These are phyloP conservation scores for Edolisoma coerulescens DNA, from an alignment of 2,113 vertebrate species.

Conservation along the genomic window DNA sequence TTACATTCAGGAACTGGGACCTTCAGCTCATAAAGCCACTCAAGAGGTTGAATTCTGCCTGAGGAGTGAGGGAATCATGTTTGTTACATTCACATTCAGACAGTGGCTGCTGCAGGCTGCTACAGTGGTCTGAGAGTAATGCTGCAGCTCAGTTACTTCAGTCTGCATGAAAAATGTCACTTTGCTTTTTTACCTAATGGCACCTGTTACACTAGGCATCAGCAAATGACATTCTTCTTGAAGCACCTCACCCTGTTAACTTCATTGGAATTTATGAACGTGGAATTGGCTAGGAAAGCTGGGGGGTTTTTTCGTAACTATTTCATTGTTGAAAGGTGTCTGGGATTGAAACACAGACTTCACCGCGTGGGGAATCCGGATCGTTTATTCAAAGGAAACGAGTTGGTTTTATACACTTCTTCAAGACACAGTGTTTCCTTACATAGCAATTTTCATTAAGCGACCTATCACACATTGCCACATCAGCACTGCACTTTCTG, in stretches of 20 bases:
- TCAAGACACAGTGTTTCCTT: too few species aligned
- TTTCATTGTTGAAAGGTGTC: not conserved
- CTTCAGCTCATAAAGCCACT: not conserved
- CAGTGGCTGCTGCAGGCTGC: not conserved
- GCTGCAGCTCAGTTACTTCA: not conserved
- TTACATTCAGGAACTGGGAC: not conserved
- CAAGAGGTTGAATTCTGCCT: not conserved
- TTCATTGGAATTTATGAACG: fast-evolving
- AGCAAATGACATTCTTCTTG: not conserved
- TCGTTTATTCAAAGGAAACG: too few species aligned
- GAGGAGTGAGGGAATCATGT: fast-evolving
- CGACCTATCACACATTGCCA: too few species aligned
- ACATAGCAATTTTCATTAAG: too few species aligned
- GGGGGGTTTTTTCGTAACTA: too few species aligned
- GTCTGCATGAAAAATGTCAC: not conserved
- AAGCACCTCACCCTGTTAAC: not conserved
- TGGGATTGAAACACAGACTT: too few species aligned
- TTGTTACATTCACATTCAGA: not conserved
- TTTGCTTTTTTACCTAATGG: not conserved
- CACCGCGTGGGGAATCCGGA: too few species aligned
- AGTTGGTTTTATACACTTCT: too few species aligned
- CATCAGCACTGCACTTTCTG: too few species aligned
- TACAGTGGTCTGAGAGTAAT: not conserved
- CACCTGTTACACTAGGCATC: not conserved
- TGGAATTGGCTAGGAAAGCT: not conserved